phyloP scores from a whole-genome alignment of 1,140 invertebrate genomes.

The Theocolax elegans region DNA sequence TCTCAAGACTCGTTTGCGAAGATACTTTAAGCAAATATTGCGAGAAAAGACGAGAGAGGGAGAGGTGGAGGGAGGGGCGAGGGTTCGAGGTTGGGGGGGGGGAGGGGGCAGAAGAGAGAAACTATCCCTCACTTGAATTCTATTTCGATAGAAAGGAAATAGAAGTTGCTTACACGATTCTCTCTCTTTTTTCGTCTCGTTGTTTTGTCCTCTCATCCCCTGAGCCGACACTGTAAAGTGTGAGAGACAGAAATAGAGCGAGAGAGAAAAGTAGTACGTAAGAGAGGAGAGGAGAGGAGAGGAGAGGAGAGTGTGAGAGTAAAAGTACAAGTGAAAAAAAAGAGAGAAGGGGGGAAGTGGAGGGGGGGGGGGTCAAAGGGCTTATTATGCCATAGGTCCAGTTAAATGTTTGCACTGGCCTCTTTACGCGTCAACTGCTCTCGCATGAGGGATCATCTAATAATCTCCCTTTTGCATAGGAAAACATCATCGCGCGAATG shows the following conservation, averaged over 20 bases:
- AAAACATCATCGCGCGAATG: conserved; percentile 17
- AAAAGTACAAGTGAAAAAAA: background rate
- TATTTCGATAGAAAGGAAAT: too few relatives aligned
- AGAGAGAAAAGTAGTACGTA: background rate
- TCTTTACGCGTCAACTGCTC: conserved; percentile 46
- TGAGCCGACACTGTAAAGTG: too few relatives aligned
- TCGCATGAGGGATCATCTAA: conserved; percentile 15
- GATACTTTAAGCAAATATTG: too few relatives aligned
- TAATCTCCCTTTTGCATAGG: conserved; percentile 28
- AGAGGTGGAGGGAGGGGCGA: too few relatives aligned
- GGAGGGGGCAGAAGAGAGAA: too few relatives aligned
- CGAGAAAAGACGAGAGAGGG: too few relatives aligned
- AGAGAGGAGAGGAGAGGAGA: background rate
- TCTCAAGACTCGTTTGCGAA: background rate
- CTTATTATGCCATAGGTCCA: conserved; percentile 12
- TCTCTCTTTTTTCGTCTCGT: too few relatives aligned
- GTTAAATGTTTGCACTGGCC: conserved; percentile 40
- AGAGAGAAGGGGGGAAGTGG: background rate
- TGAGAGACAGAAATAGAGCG: too few relatives aligned
- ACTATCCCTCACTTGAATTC: too few relatives aligned
- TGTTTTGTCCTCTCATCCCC: too few relatives aligned
- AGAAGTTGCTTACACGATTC: too few relatives aligned
- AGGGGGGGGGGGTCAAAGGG: background rate
- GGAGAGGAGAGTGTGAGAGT: background rate
- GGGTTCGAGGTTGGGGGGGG: too few relatives aligned